Conservation (phyloP, 2,113 vertebrate species). For the Carettochelys insculpta region DNA sequence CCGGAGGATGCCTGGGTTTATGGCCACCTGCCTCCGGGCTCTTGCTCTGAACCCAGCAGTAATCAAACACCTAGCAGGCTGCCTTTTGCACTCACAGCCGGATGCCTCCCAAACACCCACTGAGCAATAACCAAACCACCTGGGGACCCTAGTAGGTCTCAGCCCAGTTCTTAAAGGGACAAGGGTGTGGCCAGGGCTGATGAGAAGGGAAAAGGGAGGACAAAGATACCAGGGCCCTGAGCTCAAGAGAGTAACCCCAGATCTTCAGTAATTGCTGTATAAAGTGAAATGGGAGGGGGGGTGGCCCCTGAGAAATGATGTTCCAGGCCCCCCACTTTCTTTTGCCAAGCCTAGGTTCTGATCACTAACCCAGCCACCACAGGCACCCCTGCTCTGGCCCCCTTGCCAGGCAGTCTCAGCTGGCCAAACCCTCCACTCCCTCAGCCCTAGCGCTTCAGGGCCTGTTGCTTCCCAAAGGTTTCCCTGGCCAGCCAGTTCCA, state of each 20-base stretch:
- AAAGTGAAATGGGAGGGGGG: not conserved
- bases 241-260: not conserved
- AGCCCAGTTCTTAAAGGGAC: not conserved
- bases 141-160: not conserved
- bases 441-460: too few species aligned
- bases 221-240: not conserved
- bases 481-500: not conserved
- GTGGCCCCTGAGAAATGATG: not conserved
- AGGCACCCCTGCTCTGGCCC: too few species aligned
- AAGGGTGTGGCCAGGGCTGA: not conserved
- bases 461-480: too few species aligned
- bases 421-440: too few species aligned
- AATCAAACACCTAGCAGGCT: not conserved
- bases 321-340: not conserved
- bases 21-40: not conserved
- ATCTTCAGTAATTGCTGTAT: not conserved
- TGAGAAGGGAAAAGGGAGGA: not conserved
- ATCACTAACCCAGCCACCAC: not conserved
- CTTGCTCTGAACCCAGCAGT: not conserved
- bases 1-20: not conserved
- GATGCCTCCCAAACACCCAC: not conserved
- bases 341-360: not conserved
- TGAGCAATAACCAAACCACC: not conserved
- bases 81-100: not conserved
- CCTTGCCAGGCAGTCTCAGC: not conserved